Evolutionary conservation across 2,797 vertebrate species (phyloP).

Genomic region (Hipposideros larvatus): DNA sequence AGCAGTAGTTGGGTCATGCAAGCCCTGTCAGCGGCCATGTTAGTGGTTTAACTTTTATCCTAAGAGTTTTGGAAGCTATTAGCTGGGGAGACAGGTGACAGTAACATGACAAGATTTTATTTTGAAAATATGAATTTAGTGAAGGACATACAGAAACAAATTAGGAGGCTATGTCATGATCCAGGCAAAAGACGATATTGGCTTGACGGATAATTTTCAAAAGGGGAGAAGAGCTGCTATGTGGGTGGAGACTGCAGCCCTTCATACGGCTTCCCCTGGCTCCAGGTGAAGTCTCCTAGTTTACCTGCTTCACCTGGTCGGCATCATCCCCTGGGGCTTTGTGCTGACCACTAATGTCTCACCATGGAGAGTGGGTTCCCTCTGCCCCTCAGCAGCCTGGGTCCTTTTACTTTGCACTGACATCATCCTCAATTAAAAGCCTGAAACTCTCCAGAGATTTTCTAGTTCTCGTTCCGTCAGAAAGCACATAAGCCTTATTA

Average conservation of each 20-base stretch:
- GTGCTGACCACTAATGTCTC: not conserved
- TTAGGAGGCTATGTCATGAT: not conserved
- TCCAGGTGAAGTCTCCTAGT: not conserved
- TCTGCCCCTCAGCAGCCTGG: not conserved
- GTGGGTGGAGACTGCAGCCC: accelerated
- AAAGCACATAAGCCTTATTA: conserved; percentile 37
- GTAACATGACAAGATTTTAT: not conserved
- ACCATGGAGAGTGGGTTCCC: not conserved
- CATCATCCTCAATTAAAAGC: conserved; percentile 33
- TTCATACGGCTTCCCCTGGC: not conserved
- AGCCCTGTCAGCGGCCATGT: not conserved
- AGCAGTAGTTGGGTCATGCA: not conserved
- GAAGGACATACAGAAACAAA: conserved; percentile 1
- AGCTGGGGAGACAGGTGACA: not conserved
- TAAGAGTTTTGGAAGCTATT: not conserved
- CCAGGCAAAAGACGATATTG: not conserved
- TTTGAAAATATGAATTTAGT: conserved; percentile 38
- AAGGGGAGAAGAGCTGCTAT: not conserved
- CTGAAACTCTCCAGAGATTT: not conserved
- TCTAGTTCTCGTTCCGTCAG: not conserved
- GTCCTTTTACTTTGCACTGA: not conserved
- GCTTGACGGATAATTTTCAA: not conserved
- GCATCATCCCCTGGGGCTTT: not conserved
- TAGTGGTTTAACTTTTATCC: not conserved
- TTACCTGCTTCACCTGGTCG: not conserved